Conservation (phyloP, 1,140 invertebrate species). For the Agrilus planipennis region DNA sequence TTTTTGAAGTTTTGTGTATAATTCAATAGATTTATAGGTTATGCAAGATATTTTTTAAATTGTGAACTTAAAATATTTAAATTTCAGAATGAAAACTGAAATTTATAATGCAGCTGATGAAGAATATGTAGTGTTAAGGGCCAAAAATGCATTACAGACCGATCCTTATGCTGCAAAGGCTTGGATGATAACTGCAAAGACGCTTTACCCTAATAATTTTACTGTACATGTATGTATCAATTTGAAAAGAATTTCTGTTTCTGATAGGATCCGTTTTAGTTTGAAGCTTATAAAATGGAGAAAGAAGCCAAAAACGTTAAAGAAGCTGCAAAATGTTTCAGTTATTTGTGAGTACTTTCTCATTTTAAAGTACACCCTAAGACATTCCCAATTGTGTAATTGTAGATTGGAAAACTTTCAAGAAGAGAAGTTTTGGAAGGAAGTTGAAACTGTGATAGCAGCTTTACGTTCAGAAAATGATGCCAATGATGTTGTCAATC, state of each 20-base stretch:
- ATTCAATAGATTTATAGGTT: too few species aligned
- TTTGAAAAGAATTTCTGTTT: constrained; percentile 18
- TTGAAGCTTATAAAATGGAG: constrained; percentile 72
- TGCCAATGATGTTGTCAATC: constrained; percentile 38
- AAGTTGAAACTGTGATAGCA: constrained; percentile 65
- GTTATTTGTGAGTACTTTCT: constrained; percentile 37
- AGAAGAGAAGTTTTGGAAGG: constrained; percentile 55
- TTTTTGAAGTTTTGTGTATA: too few species aligned
- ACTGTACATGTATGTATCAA: constrained; percentile 54
- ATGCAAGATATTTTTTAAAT: too few species aligned
- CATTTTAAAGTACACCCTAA: constrained; percentile 7
- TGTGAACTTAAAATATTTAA: too few species aligned
- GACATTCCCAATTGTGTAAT: too few species aligned
- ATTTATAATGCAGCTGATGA: constrained; percentile 42
- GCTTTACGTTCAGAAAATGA: constrained; percentile 51
- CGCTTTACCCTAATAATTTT: constrained; percentile 73
- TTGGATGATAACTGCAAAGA: constrained; percentile 85
- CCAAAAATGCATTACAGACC: constrained; percentile 53
- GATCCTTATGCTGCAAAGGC: constrained; percentile 73
- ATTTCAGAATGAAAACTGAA: too few species aligned
- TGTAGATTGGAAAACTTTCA: constrained; percentile 35
- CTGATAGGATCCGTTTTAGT: constrained; percentile 34
- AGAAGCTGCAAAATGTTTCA: constrained; percentile 75
- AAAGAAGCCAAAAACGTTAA: constrained; percentile 65
- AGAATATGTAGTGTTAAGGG: constrained; percentile 66